Evolutionary conservation across 35 echinoderm and acorn worm species (phyloP), one percentile per base, ranked within the genome.

Genomic region (Heliocidaris erythrogramma): DNA sequence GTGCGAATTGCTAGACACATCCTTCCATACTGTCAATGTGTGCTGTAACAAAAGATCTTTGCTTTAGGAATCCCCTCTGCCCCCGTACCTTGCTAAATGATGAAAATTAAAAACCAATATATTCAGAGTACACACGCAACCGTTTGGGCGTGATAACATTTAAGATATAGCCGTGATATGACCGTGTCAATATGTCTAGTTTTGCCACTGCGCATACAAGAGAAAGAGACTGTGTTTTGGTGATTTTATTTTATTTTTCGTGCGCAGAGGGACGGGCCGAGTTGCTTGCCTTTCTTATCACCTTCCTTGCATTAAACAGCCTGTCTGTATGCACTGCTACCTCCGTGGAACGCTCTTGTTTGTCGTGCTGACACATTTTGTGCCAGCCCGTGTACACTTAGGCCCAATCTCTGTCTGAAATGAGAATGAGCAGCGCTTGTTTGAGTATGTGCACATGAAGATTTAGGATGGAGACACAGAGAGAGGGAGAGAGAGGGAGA

Each of bases 101-200:
- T 88, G 30, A 88, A 88, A 88, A 88, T 88, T 88, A 88, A 88
- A 88, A 88, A 88, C 86, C 86, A 88, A 88, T 88, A 88, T 88
- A 42, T 48, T 42, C 86, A 32, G 31, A 42, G 86, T 27, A 32
- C 47, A 48, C 86, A 88, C 30, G 86, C 86, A 88, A 88, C 86
- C 30, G 16, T 88, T 88, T 32, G 11, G 86, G 30, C 47, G 47
- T 88, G 86, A 88, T 88, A 42, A 88, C 86, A 88, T 88, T 88
- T 88, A 69, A 88, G 30, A 88, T 88, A 88, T 88, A 88, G 86
- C 86, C 47, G 86, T 35, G 86, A 88, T 88, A 88, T 88, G 86
- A 88, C 86, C 47, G 47, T 88, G 86, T 88, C 86, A 88, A 88
- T 48, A 88, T 31, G 86, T 42, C 86, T 12, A 88, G 86, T 0